phyloP scores from a whole-genome alignment of 2,888 invertebrate species.

The Rapana venosa region DNA sequence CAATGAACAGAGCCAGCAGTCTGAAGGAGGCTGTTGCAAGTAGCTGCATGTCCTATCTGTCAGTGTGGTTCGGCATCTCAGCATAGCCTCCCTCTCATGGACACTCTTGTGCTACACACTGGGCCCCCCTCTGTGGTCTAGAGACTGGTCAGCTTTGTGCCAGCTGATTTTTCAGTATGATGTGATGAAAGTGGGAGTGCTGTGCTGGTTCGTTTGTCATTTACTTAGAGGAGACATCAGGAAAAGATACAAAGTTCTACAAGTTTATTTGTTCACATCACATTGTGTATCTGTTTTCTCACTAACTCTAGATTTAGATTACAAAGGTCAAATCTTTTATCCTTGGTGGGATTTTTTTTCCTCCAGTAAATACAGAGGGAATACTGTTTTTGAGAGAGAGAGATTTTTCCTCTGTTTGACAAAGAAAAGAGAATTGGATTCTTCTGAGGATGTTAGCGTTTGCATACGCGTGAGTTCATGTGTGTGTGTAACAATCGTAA shows the following conservation, averaged over 20 bases:
- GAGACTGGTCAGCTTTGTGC: slow-evolving; percentile 38
- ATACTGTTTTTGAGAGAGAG: too few relatives aligned
- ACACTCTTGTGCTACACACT: slow-evolving; percentile 15
- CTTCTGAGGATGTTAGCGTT: too few relatives aligned
- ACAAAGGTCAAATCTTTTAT: neutral
- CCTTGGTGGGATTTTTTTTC: neutral
- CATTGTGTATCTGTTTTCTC: neutral
- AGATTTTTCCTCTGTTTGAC: too few relatives aligned
- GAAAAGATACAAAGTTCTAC: neutral
- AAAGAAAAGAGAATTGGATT: too few relatives aligned
- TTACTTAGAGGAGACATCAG: slow-evolving; percentile 25
- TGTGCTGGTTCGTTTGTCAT: slow-evolving; percentile 23
- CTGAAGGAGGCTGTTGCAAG: slow-evolving; percentile 96
- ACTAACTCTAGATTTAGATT: slow-evolving; percentile 5
- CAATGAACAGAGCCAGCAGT: slow-evolving; percentile 84
- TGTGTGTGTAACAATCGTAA: too few relatives aligned
- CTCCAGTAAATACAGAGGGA: too few relatives aligned
- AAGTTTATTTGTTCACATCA: neutral
- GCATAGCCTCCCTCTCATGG: slow-evolving; percentile 32
- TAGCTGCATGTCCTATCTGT: slow-evolving; percentile 75
- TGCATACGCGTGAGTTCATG: too few relatives aligned
- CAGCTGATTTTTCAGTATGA: slow-evolving; percentile 31
- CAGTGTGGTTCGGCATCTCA: slow-evolving; percentile 19
- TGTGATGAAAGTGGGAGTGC: slow-evolving; percentile 18
- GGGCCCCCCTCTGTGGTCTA: slow-evolving; percentile 3